A percentile compares a stretch with the other conserved stretches of the same genome.
Evolutionary conservation across 2,113 vertebrate species (phyloP).

Genomic region (Gasterosteus aculeatus): DNA sequence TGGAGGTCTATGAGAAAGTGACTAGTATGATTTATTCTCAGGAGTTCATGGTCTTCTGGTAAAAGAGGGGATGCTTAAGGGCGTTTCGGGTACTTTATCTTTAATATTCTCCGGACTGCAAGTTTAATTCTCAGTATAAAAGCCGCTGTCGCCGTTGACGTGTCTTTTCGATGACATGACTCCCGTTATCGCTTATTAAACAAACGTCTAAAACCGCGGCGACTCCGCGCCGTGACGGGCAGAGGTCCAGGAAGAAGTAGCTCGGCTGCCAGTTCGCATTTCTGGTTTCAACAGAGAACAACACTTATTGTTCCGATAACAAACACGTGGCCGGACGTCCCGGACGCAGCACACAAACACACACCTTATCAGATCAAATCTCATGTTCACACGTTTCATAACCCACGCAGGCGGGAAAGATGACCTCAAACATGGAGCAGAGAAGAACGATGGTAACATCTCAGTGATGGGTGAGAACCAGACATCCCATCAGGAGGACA

Average conservation of each 20-base stretch:
- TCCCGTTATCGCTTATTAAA: not conserved
- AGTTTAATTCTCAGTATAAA: too few species aligned
- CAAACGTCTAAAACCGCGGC: not conserved
- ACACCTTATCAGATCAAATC: not conserved
- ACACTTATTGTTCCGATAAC: conserved; percentile 34
- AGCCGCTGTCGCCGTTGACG: too few species aligned
- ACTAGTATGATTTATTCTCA: not conserved
- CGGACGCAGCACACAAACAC: conserved; percentile 30
- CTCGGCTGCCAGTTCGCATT: conserved; percentile 20
- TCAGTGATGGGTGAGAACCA: too few species aligned
- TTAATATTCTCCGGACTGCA: too few species aligned
- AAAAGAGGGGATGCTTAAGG: too few species aligned
- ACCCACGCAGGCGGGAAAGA: not conserved
- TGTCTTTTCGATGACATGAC: too few species aligned
- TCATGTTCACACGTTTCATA: not conserved
- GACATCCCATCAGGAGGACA: too few species aligned
- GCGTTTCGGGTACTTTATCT: too few species aligned
- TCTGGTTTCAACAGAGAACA: conserved; percentile 16
- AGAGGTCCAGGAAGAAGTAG: not conserved
- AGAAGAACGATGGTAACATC: not conserved
- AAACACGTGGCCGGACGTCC: conserved; percentile 38
- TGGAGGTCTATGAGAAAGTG: not conserved
- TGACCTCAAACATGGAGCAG: not conserved
- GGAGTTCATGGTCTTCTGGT: not conserved
- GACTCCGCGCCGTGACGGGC: conserved; percentile 12